These are phyloP conservation scores for Eulimnadia texana DNA, from an alignment of 1,140 invertebrate species.

Conservation along the genomic window DNA sequence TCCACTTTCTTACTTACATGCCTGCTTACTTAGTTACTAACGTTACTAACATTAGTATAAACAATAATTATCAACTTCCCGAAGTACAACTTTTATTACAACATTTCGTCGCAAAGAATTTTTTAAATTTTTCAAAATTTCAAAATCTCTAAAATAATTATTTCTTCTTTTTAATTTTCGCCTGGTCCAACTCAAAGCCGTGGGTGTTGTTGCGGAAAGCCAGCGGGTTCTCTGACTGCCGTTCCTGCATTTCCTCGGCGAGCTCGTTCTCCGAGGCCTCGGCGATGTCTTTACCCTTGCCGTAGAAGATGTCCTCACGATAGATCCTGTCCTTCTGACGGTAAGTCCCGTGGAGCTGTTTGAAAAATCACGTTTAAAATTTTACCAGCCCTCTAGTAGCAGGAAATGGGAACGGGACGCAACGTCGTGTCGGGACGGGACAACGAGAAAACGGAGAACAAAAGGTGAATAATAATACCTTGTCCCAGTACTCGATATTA, in stretches of 20 bases:
- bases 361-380: background rate
- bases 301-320: conserved; percentile 47
- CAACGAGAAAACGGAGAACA: background rate
- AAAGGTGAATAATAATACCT: conserved; percentile 29
- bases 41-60: too few species aligned
- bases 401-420: background rate
- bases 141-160: too few species aligned
- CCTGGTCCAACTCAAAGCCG: conserved; percentile 10
- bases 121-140: too few species aligned
- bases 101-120: too few species aligned
- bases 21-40: too few species aligned
- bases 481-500: conserved; percentile 50
- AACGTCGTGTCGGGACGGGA: background rate
- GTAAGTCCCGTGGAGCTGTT: conserved; percentile 44
- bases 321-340: conserved; percentile 45
- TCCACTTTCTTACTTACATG: too few species aligned
- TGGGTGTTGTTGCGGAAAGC: conserved; percentile 28
- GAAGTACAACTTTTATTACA: too few species aligned
- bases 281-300: conserved; percentile 35
- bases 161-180: conserved; percentile 12
- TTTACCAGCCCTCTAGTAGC: background rate
- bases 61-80: too few species aligned
- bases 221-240: conserved; percentile 35
- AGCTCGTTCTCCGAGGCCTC: conserved; percentile 34
- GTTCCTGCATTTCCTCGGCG: conserved; percentile 31